Evolutionary conservation across 2,888 invertebrate species (phyloP), one percentile per base, ranked within the genome.

Genomic region (Yponomeuta plumbellus): DNA sequence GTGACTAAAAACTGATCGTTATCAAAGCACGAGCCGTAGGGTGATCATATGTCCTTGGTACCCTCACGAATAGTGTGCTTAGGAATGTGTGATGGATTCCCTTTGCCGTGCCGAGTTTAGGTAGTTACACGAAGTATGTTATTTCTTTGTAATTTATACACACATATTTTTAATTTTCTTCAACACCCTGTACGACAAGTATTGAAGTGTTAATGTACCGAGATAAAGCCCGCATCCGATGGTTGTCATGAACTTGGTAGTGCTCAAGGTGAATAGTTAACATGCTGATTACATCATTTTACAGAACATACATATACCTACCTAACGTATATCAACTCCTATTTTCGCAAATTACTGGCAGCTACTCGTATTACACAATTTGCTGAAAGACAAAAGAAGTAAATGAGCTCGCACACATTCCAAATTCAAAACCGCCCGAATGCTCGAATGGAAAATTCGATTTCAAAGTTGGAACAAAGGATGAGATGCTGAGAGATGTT

Each of bases 161-260:
- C 13, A 52, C 8, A 44, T 8, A 8, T 52, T 17, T 17, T 52
- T 17, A 39, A 52, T 3, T 52, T 52, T 3, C 44, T 52, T 34
- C 8, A 34, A 52, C 44, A 44, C 44, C 44, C 17, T 52, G 17
- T 52, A 52, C 13, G 44, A 8, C 17, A 52, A 13, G 17, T 52
- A 52, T 5, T 8, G 8, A 52, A 52, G 44, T 52, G 44, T 13
- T 52, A 52, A 52, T 52, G 3, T 17, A 1, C 20, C 13, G 22
- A 63, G 63, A 89, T 89, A 88, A 83, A 68, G 70, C 90, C 90
- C 90, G 86, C 84, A 90, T 86, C 78, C 78, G 71, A 34, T 13
- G 67, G 44, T 17, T 62, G 59, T 73, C 74, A 73, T 83, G 84
- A 85, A 85, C 85, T 84, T 86, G 83, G 75, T 73, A 70, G 69